Base-by-base conservation (phyloP, 1,140 invertebrate genomes). In the Hormaphis cornu region DNA sequence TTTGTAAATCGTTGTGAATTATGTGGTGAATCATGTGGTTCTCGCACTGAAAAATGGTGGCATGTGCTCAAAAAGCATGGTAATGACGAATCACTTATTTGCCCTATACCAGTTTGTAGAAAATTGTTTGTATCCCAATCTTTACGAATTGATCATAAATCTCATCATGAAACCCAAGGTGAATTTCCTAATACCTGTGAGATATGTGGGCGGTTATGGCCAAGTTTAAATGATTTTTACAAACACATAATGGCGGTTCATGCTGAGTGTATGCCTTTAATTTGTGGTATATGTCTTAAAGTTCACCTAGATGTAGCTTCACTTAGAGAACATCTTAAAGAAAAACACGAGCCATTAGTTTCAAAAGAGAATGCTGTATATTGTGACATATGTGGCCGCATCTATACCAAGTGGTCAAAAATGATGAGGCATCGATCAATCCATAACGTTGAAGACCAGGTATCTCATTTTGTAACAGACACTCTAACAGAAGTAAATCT, bases 181-280 rank as follows among this genome's bases (percentile, higher is more conserved):
- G 74, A 75, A 5, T 72, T 71, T 58, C 75, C 75, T n/a, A 76
- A 75, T 66, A 75, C 73, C 1, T 76, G 75, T 71, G 75, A 76
- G 71, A 79, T 83, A 26, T 83, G 82, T 69, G 81, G 81, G 0
- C 82, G 82, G 73, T 71, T 83, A 14, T 83, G 81, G 81, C 78
- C 79, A n/a, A 81, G 79, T 52, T 77, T 81, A 35, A 80, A 82
- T 2, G 81, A 82, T 72, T 83, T 81, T 71, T 83, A 81, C 78
- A 83, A 82, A 71, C 81, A 83, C 22, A 80, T 82, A 24, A 82
- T 82, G 81, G 81, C 81, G 7, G 81, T 83, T 0, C 82, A 83
- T 69, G 75, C 80, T 5, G 80, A 82, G 26, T 81, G 77, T 7
- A 80, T 83, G 16, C 81, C 81, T 2, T 75, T 81, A n/a, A 80